Base-by-base conservation (phyloP, 1,140 invertebrate species). In the Zaprionus camerounensis region DNA sequence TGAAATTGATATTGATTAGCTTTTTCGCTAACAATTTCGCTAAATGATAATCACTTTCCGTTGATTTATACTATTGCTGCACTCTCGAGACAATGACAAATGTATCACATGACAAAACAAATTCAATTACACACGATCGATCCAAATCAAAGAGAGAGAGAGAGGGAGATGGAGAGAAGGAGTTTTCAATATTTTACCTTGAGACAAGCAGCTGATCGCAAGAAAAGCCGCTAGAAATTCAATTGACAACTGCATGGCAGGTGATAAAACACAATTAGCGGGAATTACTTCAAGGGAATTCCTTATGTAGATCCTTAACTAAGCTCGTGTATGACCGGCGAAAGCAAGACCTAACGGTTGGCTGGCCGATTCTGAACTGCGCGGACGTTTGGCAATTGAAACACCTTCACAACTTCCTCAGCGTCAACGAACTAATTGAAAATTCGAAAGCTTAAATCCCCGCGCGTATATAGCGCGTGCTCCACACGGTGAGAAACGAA, bases 381-480 rank as follows among this genome's bases (percentile, higher is more conserved):
- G 79, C 85, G 81, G 76, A 90, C 71, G 78, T 76, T 73, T 77
- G 70, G 67, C 59, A 67, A 34, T 74, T 80, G 72, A 67, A 77
- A 66, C 85, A 90, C 85, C 85, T 88, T 90, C 85, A 88, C 81
- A 90, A 90, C 85, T 88, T 90, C 85, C 85, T 81, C 81, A 79
- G 82, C 84, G 64, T 88, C 85, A 88, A 90, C 85, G 86, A 88
- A 88, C 85, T 91, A 88, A 83, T 88, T 90, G 85, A 84, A 88
- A 88, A 88, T 90, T 90, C 85, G 85, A 85, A 90, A 90, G 85
- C 85, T 88, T 62, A 85, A 88, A 77, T 85, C 78, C 78, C 79
- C 79, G 84, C 81, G 31, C 31, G 31, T 34, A 55, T 71, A 71
- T 66, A 88, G 84, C 83, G 83, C 83, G 81, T 88, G 84, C 84